Evolutionary conservation across 92 coral and sea anemone species (phyloP).

Genomic region (Plumapathes pennacea): DNA sequence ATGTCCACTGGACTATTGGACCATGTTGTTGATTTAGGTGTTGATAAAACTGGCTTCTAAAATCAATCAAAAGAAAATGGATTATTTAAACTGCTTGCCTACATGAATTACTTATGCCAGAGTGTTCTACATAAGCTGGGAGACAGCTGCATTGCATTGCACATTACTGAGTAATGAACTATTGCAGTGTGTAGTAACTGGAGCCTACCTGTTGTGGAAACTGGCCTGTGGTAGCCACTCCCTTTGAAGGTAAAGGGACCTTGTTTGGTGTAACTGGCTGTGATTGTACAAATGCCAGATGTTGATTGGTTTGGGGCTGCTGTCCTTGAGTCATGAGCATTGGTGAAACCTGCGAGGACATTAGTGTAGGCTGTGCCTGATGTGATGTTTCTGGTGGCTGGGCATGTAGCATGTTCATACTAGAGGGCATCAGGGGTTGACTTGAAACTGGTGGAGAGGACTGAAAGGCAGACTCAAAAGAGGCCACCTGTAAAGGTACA

Average conservation of each 20-base stretch:
- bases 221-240: slow-evolving; percentile 2
- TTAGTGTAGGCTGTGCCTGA: no score
- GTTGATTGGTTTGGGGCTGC: slow-evolving; percentile 21
- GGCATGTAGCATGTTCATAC: no score
- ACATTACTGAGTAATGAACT: not conserved
- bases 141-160: no score
- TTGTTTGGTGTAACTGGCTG: slow-evolving; percentile 5
- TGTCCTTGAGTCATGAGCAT: no score
- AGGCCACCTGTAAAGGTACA: no score
- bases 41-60: slow-evolving; percentile 8
- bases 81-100: not conserved
- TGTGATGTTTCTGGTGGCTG: no score
- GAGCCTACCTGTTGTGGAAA: not conserved
- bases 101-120: not conserved
- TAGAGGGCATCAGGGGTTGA: slow-evolving; percentile 2
- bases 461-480: no score
- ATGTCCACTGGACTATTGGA: slow-evolving; percentile 95
- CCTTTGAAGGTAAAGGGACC: slow-evolving; percentile 27
- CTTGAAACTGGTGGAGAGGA: slow-evolving; percentile 9
- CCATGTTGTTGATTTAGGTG: slow-evolving; percentile 87
- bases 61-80: not conserved
- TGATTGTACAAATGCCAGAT: slow-evolving; percentile 1
- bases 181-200: not conserved
- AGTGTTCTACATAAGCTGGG: no score
- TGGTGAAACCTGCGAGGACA: no score